Evolutionary conservation across 2,888 invertebrate genomes (phyloP).

Genomic region (Tricholauxania praeusta): DNA sequence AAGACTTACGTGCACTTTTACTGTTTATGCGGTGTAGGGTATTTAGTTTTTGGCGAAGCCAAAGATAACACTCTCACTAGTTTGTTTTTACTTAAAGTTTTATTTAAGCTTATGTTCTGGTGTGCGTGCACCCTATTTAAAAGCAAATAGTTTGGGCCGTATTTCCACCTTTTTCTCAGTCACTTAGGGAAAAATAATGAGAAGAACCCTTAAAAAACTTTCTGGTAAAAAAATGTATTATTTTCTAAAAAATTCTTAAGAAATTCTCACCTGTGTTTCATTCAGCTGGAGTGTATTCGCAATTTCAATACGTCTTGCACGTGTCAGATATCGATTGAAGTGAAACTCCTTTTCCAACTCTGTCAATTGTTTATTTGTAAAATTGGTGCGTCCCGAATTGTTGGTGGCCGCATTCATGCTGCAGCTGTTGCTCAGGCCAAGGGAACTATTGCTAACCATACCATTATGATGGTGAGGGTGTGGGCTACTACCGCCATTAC

Average conservation of each 20-base stretch:
- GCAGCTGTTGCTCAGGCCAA: constrained; percentile 67
- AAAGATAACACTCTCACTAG: too few species aligned
- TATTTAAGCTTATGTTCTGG: too few species aligned
- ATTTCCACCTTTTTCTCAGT: too few species aligned
- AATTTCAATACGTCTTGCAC: constrained; percentile 97
- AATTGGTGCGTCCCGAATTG: constrained; percentile 96
- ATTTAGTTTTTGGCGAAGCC: too few species aligned
- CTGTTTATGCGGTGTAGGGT: too few species aligned
- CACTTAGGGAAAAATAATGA: too few species aligned
- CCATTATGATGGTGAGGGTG: constrained; percentile 17
- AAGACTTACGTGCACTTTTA: too few species aligned
- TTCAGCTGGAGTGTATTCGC: constrained; percentile 96
- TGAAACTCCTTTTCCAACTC: constrained; percentile 99
- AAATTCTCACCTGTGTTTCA: constrained; percentile 83
- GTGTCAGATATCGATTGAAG: constrained; percentile 98
- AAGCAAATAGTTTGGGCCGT: too few species aligned
- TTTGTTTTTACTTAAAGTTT: too few species aligned
- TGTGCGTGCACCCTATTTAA: too few species aligned
- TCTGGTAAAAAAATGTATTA: neutral
- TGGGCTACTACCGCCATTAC: constrained; percentile 41
- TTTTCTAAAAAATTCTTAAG: constrained; percentile 6
- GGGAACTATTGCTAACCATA: constrained; percentile 42
- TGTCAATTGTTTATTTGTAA: constrained; percentile 98
- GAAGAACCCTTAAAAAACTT: too few species aligned
- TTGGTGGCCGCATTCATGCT: constrained; percentile 68